phyloP scores from a whole-genome alignment of 1,140 invertebrate species.

The Pogonomyrmex barbatus region DNA sequence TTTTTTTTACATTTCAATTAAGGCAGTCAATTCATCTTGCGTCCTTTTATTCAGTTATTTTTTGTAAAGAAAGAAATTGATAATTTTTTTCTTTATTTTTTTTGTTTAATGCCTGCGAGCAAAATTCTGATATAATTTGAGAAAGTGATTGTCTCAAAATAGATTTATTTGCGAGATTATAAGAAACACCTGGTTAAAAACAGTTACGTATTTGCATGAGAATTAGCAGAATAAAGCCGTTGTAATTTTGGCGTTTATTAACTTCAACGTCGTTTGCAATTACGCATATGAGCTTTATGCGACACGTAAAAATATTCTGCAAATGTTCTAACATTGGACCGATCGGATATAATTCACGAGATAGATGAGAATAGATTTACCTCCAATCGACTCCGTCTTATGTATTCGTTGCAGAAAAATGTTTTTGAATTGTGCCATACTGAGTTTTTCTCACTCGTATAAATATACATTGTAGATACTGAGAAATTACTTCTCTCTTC shows the following conservation, averaged over 20 bases:
- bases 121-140: conserved; percentile 4
- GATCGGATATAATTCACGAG: conserved; percentile 33
- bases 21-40: conserved; percentile 17
- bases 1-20: conserved; percentile 39
- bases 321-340: conserved; percentile 1
- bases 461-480: conserved; percentile 29
- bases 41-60: background rate
- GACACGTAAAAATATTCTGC: background rate
- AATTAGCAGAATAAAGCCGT: conserved; percentile 1
- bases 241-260: conserved; percentile 47
- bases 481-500: conserved; percentile 42
- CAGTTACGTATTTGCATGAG: background rate
- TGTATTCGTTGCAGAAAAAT: conserved; percentile 16
- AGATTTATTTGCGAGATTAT: background rate
- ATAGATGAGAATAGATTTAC: conserved; percentile 44
- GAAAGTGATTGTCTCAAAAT: background rate
- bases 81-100: background rate
- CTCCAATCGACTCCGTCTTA: conserved; percentile 8
- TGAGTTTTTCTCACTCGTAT: background rate
- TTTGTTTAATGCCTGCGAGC: no score
- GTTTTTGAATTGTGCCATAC: conserved; percentile 41
- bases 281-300: background rate
- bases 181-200: conserved; percentile 4
- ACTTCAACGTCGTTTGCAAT: conserved; percentile 19
- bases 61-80: background rate